Conservation (phyloP, 2,113 vertebrate genomes). For the Ammodramus savannarum region DNA sequence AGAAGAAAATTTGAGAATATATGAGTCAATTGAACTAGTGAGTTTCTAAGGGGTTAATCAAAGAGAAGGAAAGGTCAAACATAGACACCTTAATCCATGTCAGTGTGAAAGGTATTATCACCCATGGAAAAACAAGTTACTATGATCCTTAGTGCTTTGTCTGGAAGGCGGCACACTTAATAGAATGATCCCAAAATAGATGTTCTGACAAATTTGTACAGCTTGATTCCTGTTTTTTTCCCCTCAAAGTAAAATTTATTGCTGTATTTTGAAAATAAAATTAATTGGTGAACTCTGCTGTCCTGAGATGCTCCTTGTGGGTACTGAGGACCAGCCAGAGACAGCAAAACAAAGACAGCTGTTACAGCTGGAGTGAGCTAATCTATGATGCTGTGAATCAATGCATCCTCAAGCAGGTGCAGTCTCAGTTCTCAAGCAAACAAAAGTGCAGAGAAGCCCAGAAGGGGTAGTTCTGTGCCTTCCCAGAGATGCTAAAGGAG, state of each 20-base stretch:
- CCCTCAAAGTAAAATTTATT: background rate
- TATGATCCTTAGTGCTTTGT: background rate
- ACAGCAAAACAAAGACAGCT: background rate
- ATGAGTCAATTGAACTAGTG: background rate
- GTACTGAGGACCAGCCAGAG: background rate
- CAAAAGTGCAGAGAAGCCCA: background rate
- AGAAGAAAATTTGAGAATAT: background rate
- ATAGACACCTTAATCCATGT: background rate
- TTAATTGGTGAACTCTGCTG: background rate
- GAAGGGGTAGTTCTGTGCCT: background rate
- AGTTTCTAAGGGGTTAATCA: background rate
- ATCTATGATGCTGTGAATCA: background rate
- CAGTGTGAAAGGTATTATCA: background rate
- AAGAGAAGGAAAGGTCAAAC: background rate
- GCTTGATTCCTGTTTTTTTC: background rate
- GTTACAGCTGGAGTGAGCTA: background rate
- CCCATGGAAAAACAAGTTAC: background rate
- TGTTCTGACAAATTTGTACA: slow-evolving; percentile 20
- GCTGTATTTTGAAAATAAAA: slow-evolving; percentile 19
- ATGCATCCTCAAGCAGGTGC: background rate
- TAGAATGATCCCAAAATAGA: slow-evolving; percentile 23
- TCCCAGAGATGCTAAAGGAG: background rate
- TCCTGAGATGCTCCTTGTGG: background rate
- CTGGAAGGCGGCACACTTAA: background rate
- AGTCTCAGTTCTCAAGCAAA: background rate